A percentile compares a stretch with the other conserved stretches of the same genome.
Conservation (phyloP, 2,113 vertebrate genomes). For the Bos taurus region ARS-UCD2.0 NC_037330.1:110773001-110773500, state of each 20-base stretch:
- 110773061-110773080: background rate
- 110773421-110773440: background rate
- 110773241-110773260: slow-evolving; percentile 6
- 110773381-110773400: background rate
- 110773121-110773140: background rate
- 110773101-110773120: background rate
- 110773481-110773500: background rate
- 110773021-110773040: background rate
- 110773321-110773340: background rate
- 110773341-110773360: background rate
- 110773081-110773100: background rate
- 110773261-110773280: slow-evolving; percentile 19
- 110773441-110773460: background rate
- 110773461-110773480: background rate
- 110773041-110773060: background rate
- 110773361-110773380: background rate
- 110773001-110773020: background rate
- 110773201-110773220: background rate
- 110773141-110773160: background rate
- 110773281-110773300: background rate
- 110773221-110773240: slow-evolving; percentile 9
- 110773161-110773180: background rate
- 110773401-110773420: background rate
- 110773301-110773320: background rate
- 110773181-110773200: background rate